Percentiles rank a stretch among this genome's conserved stretches.
Conservation (phyloP, 2,113 vertebrate genomes). For the Rafetus swinhoei region DNA sequence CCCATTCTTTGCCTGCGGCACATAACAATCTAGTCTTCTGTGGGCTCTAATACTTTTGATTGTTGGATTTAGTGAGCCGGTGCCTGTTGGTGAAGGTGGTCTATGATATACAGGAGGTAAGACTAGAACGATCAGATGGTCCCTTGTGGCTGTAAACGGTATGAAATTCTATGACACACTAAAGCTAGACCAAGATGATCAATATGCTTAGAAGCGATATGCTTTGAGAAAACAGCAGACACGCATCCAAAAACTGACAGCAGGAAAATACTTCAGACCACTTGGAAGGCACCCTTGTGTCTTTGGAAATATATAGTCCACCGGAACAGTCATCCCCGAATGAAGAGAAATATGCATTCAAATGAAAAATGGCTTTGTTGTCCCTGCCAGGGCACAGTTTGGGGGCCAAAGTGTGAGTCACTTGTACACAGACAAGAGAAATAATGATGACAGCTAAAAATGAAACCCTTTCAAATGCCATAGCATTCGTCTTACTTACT, state of each 20-base stretch:
- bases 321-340: not conserved
- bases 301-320: not conserved
- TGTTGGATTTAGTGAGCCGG: not conserved
- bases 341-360: not conserved
- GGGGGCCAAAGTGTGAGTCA: conserved; percentile 46
- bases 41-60: not conserved
- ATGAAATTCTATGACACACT: not conserved
- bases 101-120: not conserved
- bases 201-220: conserved; percentile 39
- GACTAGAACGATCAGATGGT: not conserved
- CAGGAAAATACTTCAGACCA: not conserved
- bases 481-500: conserved; percentile 2
- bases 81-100: not conserved
- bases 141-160: not conserved
- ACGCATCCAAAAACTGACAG: not conserved
- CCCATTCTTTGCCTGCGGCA: not conserved
- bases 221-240: not conserved
- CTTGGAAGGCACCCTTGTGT: not conserved
- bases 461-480: conserved; percentile 40
- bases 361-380: not conserved
- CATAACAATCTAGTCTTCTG: not conserved
- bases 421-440: not conserved
- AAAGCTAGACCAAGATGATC: conserved; percentile 15
- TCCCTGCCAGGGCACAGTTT: not conserved
- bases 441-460: conserved; percentile 65